Evolutionary conservation across 2,113 vertebrate species (phyloP).

Genomic region (Mobula birostris): DNA sequence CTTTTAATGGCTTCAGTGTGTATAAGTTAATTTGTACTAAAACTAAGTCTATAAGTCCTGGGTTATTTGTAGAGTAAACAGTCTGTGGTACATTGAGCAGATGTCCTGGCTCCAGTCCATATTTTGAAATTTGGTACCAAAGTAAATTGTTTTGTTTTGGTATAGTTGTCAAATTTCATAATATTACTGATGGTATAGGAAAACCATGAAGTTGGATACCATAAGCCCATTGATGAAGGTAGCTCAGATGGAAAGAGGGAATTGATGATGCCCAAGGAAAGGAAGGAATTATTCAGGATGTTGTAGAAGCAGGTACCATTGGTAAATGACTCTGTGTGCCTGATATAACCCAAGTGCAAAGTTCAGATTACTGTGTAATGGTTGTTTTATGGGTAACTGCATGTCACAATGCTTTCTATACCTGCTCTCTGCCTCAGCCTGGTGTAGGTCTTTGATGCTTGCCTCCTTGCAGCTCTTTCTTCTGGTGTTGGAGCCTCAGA

Average conservation of each 20-base stretch:
- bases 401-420: background rate
- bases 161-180: background rate
- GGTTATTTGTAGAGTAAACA: background rate
- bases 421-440: background rate
- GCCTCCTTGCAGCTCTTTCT: background rate
- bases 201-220: background rate
- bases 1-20: background rate
- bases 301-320: background rate
- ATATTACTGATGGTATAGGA: background rate
- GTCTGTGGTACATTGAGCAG: background rate
- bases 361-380: background rate
- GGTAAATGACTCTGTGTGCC: background rate
- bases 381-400: background rate
- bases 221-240: background rate
- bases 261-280: background rate
- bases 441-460: background rate
- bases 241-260: background rate
- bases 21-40: background rate
- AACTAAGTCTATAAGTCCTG: background rate
- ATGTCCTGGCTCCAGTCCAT: background rate
- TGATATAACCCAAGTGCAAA: background rate
- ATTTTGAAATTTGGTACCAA: background rate
- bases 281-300: background rate
- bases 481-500: background rate
- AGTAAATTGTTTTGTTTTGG: slow-evolving; percentile 18